phyloP scores from a whole-genome alignment of 2,797 vertebrate species.

The Lithobates pipiens region DNA sequence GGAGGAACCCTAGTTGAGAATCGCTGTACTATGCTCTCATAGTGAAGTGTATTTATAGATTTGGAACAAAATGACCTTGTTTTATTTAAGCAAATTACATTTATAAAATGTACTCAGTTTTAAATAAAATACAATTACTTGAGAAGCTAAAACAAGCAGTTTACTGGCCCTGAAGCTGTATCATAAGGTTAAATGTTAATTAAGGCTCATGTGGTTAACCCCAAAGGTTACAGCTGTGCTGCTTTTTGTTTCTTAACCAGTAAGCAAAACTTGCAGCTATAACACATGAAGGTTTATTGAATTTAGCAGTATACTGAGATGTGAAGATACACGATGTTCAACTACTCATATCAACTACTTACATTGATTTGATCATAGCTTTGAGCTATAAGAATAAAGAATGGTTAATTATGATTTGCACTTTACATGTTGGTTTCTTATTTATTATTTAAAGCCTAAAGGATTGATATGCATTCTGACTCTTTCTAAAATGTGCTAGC shows the following conservation, averaged over 20 bases:
- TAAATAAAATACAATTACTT: neutral
- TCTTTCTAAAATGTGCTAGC: too few relatives aligned
- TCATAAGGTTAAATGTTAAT: neutral
- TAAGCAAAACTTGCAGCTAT: neutral
- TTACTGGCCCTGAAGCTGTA: neutral
- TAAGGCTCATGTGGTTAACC: constrained; percentile 37
- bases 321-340: neutral
- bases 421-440: too few relatives aligned
- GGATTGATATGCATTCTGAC: too few relatives aligned
- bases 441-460: too few relatives aligned
- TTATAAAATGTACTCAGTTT: too few relatives aligned
- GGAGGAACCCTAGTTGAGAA: too few relatives aligned
- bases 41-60: neutral
- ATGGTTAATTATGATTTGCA: too few relatives aligned
- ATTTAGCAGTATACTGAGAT: neutral
- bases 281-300: neutral
- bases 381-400: too few relatives aligned
- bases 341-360: too few relatives aligned
- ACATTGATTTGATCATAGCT: too few relatives aligned
- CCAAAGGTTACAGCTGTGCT: constrained; percentile 5
- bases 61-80: neutral
- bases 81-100: too few relatives aligned
- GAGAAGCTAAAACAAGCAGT: neutral
- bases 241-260: neutral
- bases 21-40: neutral